Evolutionary conservation across 2,113 vertebrate genomes (phyloP).

Genomic region (Cisticola juncidis): DNA sequence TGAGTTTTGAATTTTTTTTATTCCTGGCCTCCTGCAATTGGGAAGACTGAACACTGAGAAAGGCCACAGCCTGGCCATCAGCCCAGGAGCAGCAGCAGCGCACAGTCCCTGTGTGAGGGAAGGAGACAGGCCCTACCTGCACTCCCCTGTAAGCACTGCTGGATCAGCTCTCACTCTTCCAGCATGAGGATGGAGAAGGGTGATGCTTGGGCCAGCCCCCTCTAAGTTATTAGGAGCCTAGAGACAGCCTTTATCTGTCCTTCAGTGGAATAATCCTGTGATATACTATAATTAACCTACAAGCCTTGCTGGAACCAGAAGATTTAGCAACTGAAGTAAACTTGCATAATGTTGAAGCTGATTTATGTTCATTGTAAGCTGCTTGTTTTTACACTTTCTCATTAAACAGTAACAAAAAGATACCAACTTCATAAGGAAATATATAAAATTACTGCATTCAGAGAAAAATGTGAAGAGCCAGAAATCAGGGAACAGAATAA

Average conservation of each 20-base stretch:
- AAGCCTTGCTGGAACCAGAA: not conserved
- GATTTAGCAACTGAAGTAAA: not conserved
- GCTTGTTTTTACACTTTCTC: not conserved
- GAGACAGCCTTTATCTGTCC: not conserved
- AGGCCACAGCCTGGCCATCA: not conserved
- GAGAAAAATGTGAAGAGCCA: not conserved
- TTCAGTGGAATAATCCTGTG: not conserved
- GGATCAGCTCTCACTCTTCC: not conserved
- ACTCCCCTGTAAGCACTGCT: not conserved
- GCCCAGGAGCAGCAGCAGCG: not conserved
- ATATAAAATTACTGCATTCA: not conserved
- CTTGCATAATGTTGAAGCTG: not conserved
- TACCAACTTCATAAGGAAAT: not conserved
- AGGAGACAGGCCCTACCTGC: accelerated
- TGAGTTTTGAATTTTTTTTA: not conserved
- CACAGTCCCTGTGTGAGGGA: not conserved
- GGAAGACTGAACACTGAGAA: not conserved
- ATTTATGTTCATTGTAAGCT: not conserved
- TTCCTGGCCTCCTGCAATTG: not conserved
- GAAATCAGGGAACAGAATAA: not conserved
- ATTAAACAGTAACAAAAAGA: not conserved
- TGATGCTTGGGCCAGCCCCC: not conserved
- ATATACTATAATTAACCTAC: not conserved
- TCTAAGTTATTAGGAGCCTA: not conserved
- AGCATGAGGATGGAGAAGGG: not conserved